Percentiles rank a stretch among this genome's conserved stretches.
These are phyloP conservation scores for Agonum fuliginosum DNA, from an alignment of 2,888 invertebrate genomes.

Conservation along the genomic window DNA sequence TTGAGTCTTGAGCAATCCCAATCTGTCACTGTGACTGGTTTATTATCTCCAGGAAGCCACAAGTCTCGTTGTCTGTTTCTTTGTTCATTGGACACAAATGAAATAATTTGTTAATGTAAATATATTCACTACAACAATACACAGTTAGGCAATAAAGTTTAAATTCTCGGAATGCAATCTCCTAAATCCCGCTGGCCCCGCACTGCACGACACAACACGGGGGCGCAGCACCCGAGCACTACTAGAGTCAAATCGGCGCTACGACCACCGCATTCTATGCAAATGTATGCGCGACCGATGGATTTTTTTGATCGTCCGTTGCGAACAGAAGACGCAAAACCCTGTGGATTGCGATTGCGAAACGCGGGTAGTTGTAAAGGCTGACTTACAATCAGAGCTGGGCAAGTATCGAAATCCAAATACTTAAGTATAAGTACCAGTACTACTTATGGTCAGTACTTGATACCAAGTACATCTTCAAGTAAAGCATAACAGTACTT, in stretches of 20 bases:
- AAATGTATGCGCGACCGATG: constrained; percentile 59
- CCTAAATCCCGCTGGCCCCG: constrained; percentile 15
- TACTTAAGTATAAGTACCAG: too few relatives aligned
- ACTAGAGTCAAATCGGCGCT: constrained; percentile 35
- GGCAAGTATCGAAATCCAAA: background rate
- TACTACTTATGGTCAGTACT: too few relatives aligned
- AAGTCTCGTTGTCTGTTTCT: background rate
- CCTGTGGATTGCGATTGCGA: background rate
- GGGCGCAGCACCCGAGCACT: constrained; percentile 31
- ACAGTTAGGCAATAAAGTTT: constrained; percentile 30
- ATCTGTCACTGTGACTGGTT: too few relatives aligned
- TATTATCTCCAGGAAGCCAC: too few relatives aligned
- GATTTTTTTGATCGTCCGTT: constrained; percentile 54
- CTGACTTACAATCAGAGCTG: background rate
- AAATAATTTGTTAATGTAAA: constrained; percentile 41
- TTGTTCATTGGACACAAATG: background rate
- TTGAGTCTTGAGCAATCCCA: too few relatives aligned
- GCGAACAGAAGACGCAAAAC: constrained; percentile 20
- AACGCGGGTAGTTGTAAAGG: background rate
- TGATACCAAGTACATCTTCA: too few relatives aligned
- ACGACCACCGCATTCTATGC: constrained; percentile 56
- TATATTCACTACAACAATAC: constrained; percentile 36
- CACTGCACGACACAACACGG: constrained; percentile 5
- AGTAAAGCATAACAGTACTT: too few relatives aligned
- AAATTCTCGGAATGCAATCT: constrained; percentile 33